Evolutionary conservation across 2,113 vertebrate genomes (phyloP).

Genomic region (Camelus bactrianus): DNA sequence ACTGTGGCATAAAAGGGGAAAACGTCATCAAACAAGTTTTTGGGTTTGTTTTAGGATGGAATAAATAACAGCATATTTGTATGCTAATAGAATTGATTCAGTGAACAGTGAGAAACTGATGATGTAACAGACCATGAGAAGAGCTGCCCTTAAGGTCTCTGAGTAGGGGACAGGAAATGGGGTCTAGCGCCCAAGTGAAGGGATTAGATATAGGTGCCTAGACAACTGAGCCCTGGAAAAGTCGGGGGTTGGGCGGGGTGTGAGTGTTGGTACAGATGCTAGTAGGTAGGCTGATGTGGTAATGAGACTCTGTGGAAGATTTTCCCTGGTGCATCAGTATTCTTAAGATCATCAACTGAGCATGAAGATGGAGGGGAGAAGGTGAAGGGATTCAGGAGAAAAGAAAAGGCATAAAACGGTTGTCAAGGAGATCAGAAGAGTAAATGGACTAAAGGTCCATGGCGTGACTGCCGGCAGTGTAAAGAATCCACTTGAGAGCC

Average conservation of each 20-base stretch:
- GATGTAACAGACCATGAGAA: background rate
- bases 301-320: background rate
- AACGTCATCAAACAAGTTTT: background rate
- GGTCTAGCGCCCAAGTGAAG: background rate
- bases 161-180: too few relatives aligned
- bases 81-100: background rate
- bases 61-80: background rate
- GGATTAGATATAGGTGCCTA: background rate
- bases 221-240: background rate
- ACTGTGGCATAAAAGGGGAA: background rate
- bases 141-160: background rate
- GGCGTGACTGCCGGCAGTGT: background rate
- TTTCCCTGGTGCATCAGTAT: background rate
- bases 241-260: rapidly evolving
- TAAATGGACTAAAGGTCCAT: background rate
- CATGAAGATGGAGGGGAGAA: background rate
- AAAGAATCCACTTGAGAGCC: background rate
- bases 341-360: background rate
- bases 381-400: background rate
- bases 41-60: background rate
- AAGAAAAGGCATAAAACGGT: background rate
- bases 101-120: background rate
- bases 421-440: background rate
- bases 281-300: background rate
- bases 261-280: background rate